Percentiles rank a stretch among this genome's conserved stretches.
Evolutionary conservation across 2,113 vertebrate species (phyloP).

Genomic region (Panthera leo): DNA sequence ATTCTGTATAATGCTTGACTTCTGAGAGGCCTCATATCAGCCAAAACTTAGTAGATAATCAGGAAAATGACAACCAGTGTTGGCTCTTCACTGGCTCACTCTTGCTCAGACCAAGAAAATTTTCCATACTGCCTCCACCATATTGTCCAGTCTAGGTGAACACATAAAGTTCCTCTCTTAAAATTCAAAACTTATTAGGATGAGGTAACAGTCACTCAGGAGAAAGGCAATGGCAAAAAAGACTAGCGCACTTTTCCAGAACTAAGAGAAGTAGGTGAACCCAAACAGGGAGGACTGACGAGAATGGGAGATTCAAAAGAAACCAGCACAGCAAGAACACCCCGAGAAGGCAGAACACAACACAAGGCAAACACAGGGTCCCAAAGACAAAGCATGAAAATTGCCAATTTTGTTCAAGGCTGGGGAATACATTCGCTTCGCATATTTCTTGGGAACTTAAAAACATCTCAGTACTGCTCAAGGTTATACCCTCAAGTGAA

Average conservation of each 20-base stretch:
- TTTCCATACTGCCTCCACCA: neutral
- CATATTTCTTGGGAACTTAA: neutral
- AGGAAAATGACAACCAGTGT: neutral
- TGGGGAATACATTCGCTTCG: neutral
- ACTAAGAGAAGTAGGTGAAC: neutral
- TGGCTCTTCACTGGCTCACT: neutral
- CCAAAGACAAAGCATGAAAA: neutral
- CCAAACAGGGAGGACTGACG: rapidly evolving
- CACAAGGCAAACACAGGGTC: rapidly evolving
- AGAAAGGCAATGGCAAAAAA: neutral
- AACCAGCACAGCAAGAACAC: rapidly evolving
- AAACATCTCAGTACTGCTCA: neutral
- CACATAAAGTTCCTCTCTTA: neutral
- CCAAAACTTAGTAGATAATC: neutral
- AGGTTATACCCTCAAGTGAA: neutral
- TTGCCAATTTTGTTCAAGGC: neutral
- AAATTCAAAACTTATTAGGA: neutral
- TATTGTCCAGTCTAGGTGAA: neutral
- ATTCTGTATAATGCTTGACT: neutral
- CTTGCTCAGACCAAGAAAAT: neutral
- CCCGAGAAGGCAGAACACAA: neutral
- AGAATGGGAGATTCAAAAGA: neutral
- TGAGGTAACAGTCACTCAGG: neutral
- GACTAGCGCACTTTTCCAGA: neutral
- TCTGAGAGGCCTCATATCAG: neutral